These are phyloP conservation scores for Elachura formosa DNA, from an alignment of 2,113 vertebrate species.

Conservation along the genomic window DNA sequence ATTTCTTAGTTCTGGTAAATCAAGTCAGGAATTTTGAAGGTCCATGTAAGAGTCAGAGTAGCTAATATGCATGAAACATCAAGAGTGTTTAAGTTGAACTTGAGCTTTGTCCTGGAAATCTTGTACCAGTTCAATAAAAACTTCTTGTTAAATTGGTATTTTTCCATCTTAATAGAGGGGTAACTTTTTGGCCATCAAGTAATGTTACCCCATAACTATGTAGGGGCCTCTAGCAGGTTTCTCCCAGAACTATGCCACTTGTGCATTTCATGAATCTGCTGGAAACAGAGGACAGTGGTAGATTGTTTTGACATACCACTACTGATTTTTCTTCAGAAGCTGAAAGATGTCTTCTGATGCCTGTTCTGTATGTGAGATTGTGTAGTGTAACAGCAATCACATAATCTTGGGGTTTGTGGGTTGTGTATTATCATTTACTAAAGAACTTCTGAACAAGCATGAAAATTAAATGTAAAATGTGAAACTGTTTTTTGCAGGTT, in stretches of 20 bases:
- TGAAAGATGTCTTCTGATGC: background rate
- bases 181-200: background rate
- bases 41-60: background rate
- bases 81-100: background rate
- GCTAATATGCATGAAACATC: background rate
- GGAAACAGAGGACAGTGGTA: background rate
- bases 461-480: background rate
- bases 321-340: background rate
- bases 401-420: background rate
- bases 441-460: background rate
- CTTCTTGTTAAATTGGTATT: background rate
- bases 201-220: background rate
- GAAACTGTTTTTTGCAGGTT: slow-evolving; percentile 27
- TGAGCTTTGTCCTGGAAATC: background rate
- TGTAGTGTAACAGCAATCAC: background rate
- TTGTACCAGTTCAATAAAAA: background rate
- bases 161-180: background rate
- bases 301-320: background rate
- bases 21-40: background rate
- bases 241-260: background rate
- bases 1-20: background rate
- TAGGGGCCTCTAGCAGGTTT: background rate
- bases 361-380: background rate
- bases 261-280: background rate
- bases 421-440: accelerated